Conservation (phyloP, 2,888 invertebrate species). For the Calameuta filiformis region DNA sequence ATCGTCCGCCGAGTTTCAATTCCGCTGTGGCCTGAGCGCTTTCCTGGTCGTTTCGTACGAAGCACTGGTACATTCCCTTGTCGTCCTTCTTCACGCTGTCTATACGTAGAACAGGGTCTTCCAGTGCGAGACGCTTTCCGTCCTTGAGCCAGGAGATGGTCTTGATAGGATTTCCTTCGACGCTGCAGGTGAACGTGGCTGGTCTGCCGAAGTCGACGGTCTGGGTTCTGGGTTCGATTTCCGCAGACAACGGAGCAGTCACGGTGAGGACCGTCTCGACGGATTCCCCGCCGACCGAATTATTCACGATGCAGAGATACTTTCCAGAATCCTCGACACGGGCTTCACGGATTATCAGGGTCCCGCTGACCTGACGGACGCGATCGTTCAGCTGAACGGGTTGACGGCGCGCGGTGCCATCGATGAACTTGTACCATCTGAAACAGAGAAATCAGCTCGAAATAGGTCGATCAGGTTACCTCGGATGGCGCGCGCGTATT, state of each 20-base stretch:
- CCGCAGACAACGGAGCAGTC: conserved; percentile 88
- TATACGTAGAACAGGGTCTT: conserved; percentile 85
- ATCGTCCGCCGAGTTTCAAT: conserved; percentile 91
- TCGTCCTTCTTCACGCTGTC: conserved; percentile 93
- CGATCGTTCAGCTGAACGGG: conserved; percentile 91
- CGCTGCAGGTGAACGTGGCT: conserved; percentile 91
- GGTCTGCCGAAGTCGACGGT: conserved; percentile 94
- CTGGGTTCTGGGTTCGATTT: conserved; percentile 90
- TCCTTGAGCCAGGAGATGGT: conserved; percentile 94
- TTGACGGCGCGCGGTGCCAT: conserved; percentile 86
- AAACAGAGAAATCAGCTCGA: conserved; percentile 67
- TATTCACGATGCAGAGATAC: conserved; percentile 94
- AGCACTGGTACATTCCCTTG: conserved; percentile 98
- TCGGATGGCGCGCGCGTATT: background rate
- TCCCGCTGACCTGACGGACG: conserved; percentile 93
- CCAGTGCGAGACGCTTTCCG: conserved; percentile 85
- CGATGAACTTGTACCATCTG: conserved; percentile 96
- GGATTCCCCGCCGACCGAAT: conserved; percentile 93
- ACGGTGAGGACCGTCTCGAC: conserved; percentile 93
- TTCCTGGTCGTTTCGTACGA: conserved; percentile 92
- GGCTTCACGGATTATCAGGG: conserved; percentile 91
- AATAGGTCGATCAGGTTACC: background rate
- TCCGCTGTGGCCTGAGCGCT: conserved; percentile 94
- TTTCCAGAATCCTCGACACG: conserved; percentile 93
- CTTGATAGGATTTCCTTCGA: conserved; percentile 90